Percentiles rank a stretch among this genome's conserved stretches.
These are phyloP conservation scores for Cantharis rufa DNA, from an alignment of 2,888 invertebrate genomes.

Conservation along the genomic window DNA sequence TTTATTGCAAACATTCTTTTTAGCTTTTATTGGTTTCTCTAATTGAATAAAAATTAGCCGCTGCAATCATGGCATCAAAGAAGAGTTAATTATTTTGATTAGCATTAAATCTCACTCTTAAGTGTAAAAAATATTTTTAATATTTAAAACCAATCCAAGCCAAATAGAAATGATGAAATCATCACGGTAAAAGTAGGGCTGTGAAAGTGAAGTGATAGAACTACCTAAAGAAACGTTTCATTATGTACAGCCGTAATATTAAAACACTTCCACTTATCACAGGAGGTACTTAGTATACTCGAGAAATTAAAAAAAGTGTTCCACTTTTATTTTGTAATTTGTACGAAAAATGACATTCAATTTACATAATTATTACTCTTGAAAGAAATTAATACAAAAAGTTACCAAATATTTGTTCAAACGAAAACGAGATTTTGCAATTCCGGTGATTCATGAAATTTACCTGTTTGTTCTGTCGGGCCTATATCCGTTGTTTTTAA, in stretches of 20 bases:
- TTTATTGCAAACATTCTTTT: background rate
- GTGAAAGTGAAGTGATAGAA: background rate
- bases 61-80: background rate
- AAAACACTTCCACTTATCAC: background rate
- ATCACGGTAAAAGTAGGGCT: background rate
- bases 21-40: background rate
- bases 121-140: background rate
- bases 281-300: background rate
- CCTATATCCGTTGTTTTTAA: conserved; percentile 21
- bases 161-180: background rate
- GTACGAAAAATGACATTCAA: background rate
- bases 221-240: background rate
- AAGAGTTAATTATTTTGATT: background rate
- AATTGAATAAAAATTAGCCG: background rate
- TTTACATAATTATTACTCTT: background rate
- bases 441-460: conserved; percentile 16
- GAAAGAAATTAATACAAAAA: background rate
- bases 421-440: conserved; percentile 10
- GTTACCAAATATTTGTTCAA: background rate
- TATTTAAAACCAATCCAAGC: background rate
- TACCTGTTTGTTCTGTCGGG: conserved; percentile 25
- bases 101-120: background rate
- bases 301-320: background rate
- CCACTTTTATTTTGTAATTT: background rate
- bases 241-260: background rate